These are phyloP conservation scores for Cerastoderma edule DNA, from an alignment of 2,888 invertebrate genomes.

Conservation along the genomic window DNA sequence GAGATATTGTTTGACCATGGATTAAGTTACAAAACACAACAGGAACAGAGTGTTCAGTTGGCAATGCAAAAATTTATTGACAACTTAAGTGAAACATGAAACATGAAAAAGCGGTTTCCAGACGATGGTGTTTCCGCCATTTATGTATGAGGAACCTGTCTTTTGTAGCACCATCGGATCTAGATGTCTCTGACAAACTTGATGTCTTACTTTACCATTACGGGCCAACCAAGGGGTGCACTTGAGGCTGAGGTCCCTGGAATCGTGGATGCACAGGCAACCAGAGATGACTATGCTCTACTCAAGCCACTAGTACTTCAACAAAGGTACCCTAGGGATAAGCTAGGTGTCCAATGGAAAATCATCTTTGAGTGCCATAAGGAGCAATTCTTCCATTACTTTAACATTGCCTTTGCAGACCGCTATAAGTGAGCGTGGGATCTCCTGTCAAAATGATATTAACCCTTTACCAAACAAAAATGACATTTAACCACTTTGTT, in stretches of 20 bases:
- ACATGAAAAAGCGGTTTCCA: slow-evolving; percentile 27
- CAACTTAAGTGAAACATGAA: slow-evolving; percentile 24
- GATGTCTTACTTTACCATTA: not conserved
- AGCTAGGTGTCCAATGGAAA: slow-evolving; percentile 8
- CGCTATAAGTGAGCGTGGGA: slow-evolving; percentile 45
- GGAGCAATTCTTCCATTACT: too few relatives aligned
- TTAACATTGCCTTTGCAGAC: slow-evolving; percentile 42
- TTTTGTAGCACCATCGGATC: too few relatives aligned
- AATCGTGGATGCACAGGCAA: slow-evolving; percentile 8
- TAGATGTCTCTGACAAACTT: not conserved
- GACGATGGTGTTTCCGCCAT: slow-evolving; percentile 26
- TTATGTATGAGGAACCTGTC: slow-evolving; percentile 34
- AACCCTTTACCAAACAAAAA: not conserved
- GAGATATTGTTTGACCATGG: slow-evolving; percentile 26
- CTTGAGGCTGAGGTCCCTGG: too few relatives aligned
- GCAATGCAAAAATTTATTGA: slow-evolving; percentile 21
- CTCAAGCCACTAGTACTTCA: slow-evolving; percentile 31
- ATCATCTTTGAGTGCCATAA: slow-evolving; percentile 14
- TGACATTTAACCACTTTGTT: too few relatives aligned
- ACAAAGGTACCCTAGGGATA: slow-evolving; percentile 33
- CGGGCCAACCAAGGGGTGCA: too few relatives aligned
- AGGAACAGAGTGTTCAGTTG: not conserved
- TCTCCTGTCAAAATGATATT: slow-evolving; percentile 30
- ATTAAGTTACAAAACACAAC: slow-evolving; percentile 19
- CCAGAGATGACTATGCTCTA: slow-evolving; percentile 27